Percentiles rank a stretch among this genome's conserved stretches.
Conservation (phyloP, 2,113 vertebrate species). For the Archilochus colubris region DNA sequence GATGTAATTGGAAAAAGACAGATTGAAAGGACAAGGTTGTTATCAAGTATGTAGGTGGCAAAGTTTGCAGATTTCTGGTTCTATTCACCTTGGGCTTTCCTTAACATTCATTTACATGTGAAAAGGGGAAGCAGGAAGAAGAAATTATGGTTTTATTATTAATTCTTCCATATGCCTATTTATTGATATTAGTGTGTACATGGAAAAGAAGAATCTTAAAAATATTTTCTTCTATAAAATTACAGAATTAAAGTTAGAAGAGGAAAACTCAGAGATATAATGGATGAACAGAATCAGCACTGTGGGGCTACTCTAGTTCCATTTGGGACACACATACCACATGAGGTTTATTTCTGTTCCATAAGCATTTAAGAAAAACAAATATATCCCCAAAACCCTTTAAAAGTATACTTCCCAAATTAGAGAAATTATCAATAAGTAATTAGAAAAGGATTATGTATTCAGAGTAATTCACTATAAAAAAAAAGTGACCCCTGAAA, state of each 20-base stretch:
- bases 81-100: not conserved
- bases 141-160: not conserved
- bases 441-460: not conserved
- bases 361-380: slow-evolving; percentile 20
- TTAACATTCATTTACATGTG: not conserved
- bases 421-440: not conserved
- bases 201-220: not conserved
- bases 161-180: not conserved
- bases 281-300: not conserved
- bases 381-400: not conserved
- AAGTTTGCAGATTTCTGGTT: not conserved
- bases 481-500: slow-evolving; percentile 45
- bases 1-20: not conserved
- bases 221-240: not conserved
- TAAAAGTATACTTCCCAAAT: slow-evolving; percentile 4
- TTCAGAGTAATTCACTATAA: not conserved
- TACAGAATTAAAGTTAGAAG: not conserved
- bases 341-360: not conserved
- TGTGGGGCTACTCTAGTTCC: not conserved
- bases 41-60: not conserved
- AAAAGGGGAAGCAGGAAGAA: not conserved
- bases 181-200: not conserved
- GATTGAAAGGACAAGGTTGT: not conserved
- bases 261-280: not conserved
- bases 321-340: not conserved